Percentiles rank a stretch among this genome's conserved stretches.
These are phyloP conservation scores for Tinea pellionella DNA, from an alignment of 2,888 invertebrate species.

Conservation along the genomic window DNA sequence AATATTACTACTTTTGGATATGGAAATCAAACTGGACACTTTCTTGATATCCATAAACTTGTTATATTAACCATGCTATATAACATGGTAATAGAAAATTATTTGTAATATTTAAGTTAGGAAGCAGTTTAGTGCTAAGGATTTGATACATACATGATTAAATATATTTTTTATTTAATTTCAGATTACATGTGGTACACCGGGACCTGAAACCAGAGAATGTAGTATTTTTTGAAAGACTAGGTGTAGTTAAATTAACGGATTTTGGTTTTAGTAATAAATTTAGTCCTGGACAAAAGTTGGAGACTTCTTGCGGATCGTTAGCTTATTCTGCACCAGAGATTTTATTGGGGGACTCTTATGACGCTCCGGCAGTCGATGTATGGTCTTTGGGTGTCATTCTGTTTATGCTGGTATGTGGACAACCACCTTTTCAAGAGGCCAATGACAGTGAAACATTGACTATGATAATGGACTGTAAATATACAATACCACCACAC, in stretches of 20 bases:
- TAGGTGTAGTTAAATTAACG: conserved; percentile 96
- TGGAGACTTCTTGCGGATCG: conserved; percentile 98
- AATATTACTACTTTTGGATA: background rate
- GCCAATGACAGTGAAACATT: conserved; percentile 99
- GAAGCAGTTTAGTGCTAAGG: too few species aligned
- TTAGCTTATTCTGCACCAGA: conserved; percentile 99
- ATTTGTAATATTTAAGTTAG: too few species aligned
- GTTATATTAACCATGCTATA: too few species aligned
- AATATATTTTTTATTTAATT: conserved; percentile 24
- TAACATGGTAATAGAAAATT: too few species aligned
- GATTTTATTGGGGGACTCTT: conserved; percentile 97
- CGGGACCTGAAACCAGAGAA: conserved; percentile 99
- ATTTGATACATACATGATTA: too few species aligned
- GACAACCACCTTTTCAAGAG: conserved; percentile 97
- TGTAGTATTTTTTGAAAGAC: conserved; percentile 98
- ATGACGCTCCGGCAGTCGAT: conserved; percentile 99
- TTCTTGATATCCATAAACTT: too few species aligned
- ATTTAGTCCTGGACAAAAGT: conserved; percentile 94
- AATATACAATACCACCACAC: conserved; percentile 91
- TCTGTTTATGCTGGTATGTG: conserved; percentile 97
- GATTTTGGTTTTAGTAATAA: conserved; percentile 98
- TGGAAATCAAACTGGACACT: too few species aligned
- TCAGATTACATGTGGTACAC: conserved; percentile 73
- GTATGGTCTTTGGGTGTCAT: conserved; percentile 99
- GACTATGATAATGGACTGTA: conserved; percentile 99